Percentiles rank a stretch among this genome's conserved stretches.
phyloP scores from a whole-genome alignment of 2,113 vertebrate genomes.

The Uria aalge region DNA sequence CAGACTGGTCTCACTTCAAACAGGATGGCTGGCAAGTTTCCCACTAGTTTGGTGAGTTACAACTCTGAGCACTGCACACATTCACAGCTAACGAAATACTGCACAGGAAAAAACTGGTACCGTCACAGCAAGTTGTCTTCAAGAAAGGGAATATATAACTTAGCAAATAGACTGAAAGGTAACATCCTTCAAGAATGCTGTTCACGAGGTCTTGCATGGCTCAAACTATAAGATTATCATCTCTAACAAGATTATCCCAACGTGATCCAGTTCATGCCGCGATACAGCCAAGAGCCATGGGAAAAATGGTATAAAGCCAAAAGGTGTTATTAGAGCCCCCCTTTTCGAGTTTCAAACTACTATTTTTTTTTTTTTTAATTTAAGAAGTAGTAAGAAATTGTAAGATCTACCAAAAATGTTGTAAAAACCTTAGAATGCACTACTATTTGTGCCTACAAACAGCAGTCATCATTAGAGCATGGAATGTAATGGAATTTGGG shows the following conservation, averaged over 20 bases:
- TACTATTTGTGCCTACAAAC: not conserved
- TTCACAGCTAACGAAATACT: not conserved
- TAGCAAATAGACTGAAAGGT: not conserved
- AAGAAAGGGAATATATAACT: not conserved
- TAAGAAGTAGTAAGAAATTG: not conserved
- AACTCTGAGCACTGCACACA: not conserved
- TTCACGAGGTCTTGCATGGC: not conserved
- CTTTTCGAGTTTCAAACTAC: not conserved
- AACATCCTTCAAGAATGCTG: not conserved
- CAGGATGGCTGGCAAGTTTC: slow-evolving; percentile 9
- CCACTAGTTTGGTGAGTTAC: not conserved
- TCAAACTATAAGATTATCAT: not conserved
- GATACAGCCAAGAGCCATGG: not conserved
- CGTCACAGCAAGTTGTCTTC: not conserved
- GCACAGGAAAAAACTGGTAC: not conserved
- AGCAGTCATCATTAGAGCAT: not conserved
- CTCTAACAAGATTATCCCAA: slow-evolving; percentile 15
- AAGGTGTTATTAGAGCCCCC: not conserved
- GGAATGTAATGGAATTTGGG: not conserved
- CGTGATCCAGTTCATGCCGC: not conserved
- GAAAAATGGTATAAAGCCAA: not conserved
- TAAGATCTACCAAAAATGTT: not conserved
- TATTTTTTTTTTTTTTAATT: not conserved
- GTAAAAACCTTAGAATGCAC: not conserved
- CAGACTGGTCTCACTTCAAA: not conserved